Evolutionary conservation across 2,113 vertebrate species (phyloP), one percentile per base, ranked within the genome.

Genomic region (Dasyurus viverrinus): DNA sequence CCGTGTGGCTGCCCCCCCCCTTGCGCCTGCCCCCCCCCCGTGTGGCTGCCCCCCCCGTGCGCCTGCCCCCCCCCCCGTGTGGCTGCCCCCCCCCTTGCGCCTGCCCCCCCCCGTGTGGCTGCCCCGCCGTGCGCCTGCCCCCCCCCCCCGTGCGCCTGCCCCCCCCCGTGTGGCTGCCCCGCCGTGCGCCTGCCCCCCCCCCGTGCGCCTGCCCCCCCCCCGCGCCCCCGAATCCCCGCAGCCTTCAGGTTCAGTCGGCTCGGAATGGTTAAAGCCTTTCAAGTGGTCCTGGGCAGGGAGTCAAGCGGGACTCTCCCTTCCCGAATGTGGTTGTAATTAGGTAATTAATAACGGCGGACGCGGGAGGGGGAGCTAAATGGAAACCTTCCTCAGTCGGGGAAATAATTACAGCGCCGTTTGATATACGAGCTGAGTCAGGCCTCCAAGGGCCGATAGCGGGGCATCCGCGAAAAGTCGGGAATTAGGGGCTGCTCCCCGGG

Each of bases 291-390:
- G 97, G 98, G 98, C 98, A 98, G 94, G 42, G 42, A 98, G 98
- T 97, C 98, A 98, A 98, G 93, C 95, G 84, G 93, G 0, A 0
- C 93, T 96, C 92, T 96, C 0, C 23, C 95, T 95, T 90, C 91
- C 96, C 97, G 98, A 98, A 98, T 97, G 97, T 98, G 98, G 97
- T 96, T 98, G 97, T 98, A 98, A 98, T 98, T 98, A 98, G 98
- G 97, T 98, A 98, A 98, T 98, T 98, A 98, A 98, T 98, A 95
- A 95, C 96, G 92, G 54, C 84, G 96, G 94, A 91, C 96, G 91
- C 57, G 94, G 93, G 96, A 76, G 36, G 97, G 98, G 98, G 96
- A 94, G 96, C 97, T 98, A 96, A 98, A 98, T 98, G 98, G 98
- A 96, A 98, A 97, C 97, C 98, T 98, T 98, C 98, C 98, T 98